phyloP scores from a whole-genome alignment of 2,113 vertebrate species.

The Triplophysa siluroides region DNA sequence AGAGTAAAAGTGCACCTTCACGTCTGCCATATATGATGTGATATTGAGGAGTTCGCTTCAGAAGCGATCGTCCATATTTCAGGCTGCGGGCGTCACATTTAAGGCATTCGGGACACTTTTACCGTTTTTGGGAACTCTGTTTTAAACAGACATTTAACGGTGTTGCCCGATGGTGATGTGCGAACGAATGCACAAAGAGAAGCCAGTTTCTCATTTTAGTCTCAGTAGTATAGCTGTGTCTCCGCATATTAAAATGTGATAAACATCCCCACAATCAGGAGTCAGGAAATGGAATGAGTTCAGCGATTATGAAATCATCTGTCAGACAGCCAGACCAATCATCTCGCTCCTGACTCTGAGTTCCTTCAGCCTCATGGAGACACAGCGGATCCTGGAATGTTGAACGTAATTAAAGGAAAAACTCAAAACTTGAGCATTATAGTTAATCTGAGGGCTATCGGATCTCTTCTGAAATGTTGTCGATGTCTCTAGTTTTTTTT shows the following conservation, averaged over 20 bases:
- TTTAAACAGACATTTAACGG: not conserved
- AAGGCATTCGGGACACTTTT: too few relatives aligned
- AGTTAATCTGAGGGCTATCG: slow-evolving; percentile 5
- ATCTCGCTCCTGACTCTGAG: slow-evolving; percentile 19
- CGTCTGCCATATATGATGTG: not conserved
- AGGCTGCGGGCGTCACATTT: too few relatives aligned
- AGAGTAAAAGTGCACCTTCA: not conserved
- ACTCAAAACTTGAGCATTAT: slow-evolving; percentile 1
- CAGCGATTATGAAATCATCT: slow-evolving; percentile 36
- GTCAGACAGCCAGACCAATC: slow-evolving; percentile 34
- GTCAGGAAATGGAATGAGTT: slow-evolving; percentile 36
- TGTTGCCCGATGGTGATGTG: too few relatives aligned
- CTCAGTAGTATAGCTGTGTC: not conserved
- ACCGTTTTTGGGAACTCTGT: too few relatives aligned
- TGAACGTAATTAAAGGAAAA: slow-evolving; percentile 32
- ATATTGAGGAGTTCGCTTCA: not conserved
- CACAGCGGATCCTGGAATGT: slow-evolving; percentile 22
- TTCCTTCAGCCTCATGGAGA: slow-evolving; percentile 22
- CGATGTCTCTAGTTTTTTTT: not conserved
- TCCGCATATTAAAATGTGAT: slow-evolving; percentile 30
- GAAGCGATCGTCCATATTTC: too few relatives aligned
- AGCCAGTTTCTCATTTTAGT: not conserved
- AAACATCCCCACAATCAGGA: slow-evolving; percentile 22
- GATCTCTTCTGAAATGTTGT: slow-evolving; percentile 2
- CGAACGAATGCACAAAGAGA: not conserved